Conservation (phyloP, 2,797 vertebrate genomes). For the Sternarchorhynchus goeldii region DNA sequence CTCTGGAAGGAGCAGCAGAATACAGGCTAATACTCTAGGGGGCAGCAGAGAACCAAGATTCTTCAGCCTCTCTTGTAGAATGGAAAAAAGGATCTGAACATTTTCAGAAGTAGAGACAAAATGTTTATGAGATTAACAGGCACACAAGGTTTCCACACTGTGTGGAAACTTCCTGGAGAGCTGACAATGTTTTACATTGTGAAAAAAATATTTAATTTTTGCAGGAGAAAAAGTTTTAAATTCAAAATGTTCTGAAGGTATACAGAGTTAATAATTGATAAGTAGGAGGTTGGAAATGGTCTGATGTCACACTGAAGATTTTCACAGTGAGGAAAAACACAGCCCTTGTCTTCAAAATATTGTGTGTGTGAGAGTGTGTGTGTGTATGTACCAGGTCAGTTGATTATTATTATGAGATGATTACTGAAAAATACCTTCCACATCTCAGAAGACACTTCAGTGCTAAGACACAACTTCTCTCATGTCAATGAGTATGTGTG, state of each 20-base stretch:
- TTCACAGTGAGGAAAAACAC: neutral
- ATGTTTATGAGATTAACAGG: neutral
- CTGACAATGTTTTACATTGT: no score
- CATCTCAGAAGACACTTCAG: neutral
- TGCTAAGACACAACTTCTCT: constrained; percentile 1
- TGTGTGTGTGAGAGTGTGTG: neutral
- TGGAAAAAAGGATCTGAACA: neutral
- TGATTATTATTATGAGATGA: constrained; percentile 6
- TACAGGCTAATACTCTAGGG: no score
- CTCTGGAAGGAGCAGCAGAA: no score
- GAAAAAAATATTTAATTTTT: no score
- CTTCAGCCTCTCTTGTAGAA: neutral
- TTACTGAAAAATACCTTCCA: neutral
- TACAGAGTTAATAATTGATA: constrained; percentile 22
- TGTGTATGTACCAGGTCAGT: neutral
- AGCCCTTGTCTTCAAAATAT: no score
- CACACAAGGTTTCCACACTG: neutral
- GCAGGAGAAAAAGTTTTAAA: no score
- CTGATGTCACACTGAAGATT: neutral
- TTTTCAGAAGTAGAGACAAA: no score
- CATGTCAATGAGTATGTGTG: constrained; percentile 15
- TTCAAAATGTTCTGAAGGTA: neutral
- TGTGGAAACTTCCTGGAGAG: no score
- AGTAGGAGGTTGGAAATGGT: neutral
- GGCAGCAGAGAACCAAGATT: no score